Evolutionary conservation across 1,140 invertebrate species (phyloP).

Genomic region (Aphelinus atriplicis): DNA sequence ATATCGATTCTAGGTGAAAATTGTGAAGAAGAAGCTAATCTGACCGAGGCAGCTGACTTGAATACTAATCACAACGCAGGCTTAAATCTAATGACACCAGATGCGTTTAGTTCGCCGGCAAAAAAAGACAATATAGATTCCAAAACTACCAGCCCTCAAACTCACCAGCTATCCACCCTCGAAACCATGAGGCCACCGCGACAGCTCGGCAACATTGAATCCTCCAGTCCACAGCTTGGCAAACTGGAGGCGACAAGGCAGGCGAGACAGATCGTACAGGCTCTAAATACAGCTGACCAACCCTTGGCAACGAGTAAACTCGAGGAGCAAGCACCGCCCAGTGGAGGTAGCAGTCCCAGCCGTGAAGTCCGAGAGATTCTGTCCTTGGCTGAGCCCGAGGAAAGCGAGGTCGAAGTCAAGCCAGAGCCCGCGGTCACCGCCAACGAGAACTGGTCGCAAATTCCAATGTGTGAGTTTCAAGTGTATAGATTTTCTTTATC

Average conservation of each 20-base stretch:
- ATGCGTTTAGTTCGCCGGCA: constrained; percentile 81
- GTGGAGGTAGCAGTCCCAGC: constrained; percentile 84
- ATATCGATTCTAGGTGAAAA: constrained; percentile 44
- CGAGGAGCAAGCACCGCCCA: constrained; percentile 65
- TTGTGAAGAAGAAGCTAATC: constrained; percentile 43
- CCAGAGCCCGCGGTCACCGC: constrained; percentile 41
- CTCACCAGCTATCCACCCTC: too few species aligned
- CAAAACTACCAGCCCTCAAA: constrained; percentile 53
- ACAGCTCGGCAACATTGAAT: constrained; percentile 50
- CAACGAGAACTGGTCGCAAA: constrained; percentile 63
- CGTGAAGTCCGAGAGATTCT: constrained; percentile 85
- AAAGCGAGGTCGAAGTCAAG: constrained; percentile 51
- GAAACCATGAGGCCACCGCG: too few species aligned
- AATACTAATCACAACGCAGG: constrained; percentile 55
- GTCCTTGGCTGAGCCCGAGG: constrained; percentile 68
- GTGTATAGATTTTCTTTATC: too few species aligned
- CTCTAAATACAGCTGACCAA: constrained; percentile 51
- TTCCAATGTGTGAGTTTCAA: constrained; percentile 55
- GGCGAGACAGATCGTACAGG: constrained; percentile 50
- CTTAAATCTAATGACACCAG: constrained; percentile 84
- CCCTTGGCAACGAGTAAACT: constrained; percentile 55
- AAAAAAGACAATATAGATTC: constrained; percentile 63
- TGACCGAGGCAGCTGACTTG: constrained; percentile 49
- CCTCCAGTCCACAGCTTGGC: constrained; percentile 55
- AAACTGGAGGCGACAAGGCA: too few species aligned